These are phyloP conservation scores for Drosophila sulfurigaster DNA, from an alignment of 1,140 invertebrate species.

Conservation along the genomic window DNA sequence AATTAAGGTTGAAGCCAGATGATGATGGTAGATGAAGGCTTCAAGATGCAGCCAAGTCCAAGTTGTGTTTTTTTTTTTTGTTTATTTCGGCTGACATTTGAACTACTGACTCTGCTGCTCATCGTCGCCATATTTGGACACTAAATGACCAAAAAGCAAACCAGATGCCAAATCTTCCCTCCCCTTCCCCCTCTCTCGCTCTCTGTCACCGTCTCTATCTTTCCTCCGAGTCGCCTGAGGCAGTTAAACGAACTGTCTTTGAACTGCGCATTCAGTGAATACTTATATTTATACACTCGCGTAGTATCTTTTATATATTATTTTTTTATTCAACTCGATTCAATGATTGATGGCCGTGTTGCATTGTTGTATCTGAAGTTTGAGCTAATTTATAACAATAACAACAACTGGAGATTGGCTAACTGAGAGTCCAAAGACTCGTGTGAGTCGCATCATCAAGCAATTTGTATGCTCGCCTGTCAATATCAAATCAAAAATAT, in stretches of 20 bases:
- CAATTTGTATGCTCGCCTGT: conserved; percentile 77
- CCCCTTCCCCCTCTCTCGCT: background rate
- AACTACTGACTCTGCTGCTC: conserved; percentile 34
- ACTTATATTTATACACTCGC: background rate
- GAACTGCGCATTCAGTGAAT: conserved; percentile 40
- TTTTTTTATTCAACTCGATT: conserved; percentile 9
- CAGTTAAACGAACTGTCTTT: conserved; percentile 73
- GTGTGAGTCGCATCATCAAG: conserved; percentile 46
- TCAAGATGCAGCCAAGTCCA: conserved; percentile 49
- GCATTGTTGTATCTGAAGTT: conserved; percentile 69
- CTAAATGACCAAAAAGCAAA: conserved; percentile 49
- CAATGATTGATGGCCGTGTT: conserved; percentile 72
- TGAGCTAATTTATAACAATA: conserved; percentile 82
- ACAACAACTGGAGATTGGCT: conserved; percentile 42
- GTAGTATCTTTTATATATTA: conserved; percentile 4
- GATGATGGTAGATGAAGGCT: conserved; percentile 42
- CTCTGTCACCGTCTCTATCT: background rate
- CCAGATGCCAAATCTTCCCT: conserved; percentile 31
- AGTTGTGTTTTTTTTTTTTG: conserved; percentile 32
- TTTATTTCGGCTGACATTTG: conserved; percentile 40
- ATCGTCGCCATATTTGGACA: conserved; percentile 55
- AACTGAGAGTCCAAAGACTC: conserved; percentile 22
- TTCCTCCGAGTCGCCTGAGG: background rate
- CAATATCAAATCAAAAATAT: conserved; percentile 76
- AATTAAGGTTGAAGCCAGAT: conserved; percentile 65